Evolutionary conservation across 2,888 invertebrate genomes (phyloP).

Genomic region (Falcaria lacertinaria): DNA sequence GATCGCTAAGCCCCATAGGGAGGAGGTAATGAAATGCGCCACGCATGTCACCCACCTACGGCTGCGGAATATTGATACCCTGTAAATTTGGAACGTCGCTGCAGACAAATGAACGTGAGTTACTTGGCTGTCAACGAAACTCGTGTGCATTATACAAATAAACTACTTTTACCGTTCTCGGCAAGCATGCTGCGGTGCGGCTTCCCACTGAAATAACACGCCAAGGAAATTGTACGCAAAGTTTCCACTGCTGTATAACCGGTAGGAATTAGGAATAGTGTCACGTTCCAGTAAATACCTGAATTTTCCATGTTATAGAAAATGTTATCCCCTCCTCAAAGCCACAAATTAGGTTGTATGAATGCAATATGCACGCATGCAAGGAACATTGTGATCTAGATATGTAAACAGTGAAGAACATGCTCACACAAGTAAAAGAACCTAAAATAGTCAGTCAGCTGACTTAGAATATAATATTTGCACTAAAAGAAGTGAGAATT

Average conservation of each 20-base stretch:
- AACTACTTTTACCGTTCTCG: conserved; percentile 13
- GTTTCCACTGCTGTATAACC: conserved; percentile 6
- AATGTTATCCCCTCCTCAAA: too few relatives aligned
- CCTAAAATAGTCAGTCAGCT: too few relatives aligned
- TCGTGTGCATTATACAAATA: conserved; percentile 2
- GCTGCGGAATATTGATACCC: conserved; percentile 61
- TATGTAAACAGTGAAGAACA: too few relatives aligned
- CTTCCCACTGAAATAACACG: conserved; percentile 19
- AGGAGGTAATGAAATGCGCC: conserved; percentile 67
- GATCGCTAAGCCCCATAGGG: conserved; percentile 27
- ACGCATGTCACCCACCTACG: conserved; percentile 51
- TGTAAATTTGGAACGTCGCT: conserved; percentile 33
- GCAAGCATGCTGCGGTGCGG: conserved; percentile 15
- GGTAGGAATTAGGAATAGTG: conserved; percentile 6
- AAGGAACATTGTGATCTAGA: too few relatives aligned
- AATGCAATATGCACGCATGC: not conserved
- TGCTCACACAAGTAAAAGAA: too few relatives aligned
- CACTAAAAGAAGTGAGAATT: too few relatives aligned
- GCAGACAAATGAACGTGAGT: conserved; percentile 10
- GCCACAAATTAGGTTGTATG: not conserved
- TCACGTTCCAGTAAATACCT: not conserved
- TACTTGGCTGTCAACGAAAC: conserved; percentile 27
- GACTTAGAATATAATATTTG: too few relatives aligned
- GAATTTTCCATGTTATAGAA: not conserved
- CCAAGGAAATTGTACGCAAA: conserved; percentile 11